These are phyloP conservation scores for Dendrolimus punctatus DNA, from an alignment of 1,140 invertebrate species.

Conservation along the genomic window DNA sequence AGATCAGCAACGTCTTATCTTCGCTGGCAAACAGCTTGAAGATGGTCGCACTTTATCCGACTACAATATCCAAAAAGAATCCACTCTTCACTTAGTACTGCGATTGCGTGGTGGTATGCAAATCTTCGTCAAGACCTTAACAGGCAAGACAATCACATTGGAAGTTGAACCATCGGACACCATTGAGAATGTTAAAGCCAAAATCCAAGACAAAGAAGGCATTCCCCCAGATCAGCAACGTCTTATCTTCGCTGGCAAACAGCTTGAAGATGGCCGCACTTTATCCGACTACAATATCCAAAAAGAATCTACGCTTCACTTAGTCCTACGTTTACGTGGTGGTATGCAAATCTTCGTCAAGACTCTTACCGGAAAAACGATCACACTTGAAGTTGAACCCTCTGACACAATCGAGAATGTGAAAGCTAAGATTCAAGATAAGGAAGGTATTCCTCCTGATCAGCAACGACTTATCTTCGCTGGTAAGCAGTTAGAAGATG, in stretches of 20 bases:
- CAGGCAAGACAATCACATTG: conserved; percentile 5
- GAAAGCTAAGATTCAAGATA: conserved; percentile 6
- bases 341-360: conserved; percentile 12
- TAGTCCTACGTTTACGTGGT: conserved; percentile 6
- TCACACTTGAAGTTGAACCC: conserved; percentile 5
- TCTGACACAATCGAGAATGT: conserved; percentile 10
- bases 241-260: conserved; percentile 9
- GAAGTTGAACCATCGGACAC: conserved; percentile 7
- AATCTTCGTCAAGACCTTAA: conserved; percentile 5
- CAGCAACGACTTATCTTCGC: conserved; percentile 10
- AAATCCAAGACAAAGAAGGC: conserved; percentile 7
- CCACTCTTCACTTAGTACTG: conserved; percentile 6
- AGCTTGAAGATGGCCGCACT: conserved; percentile 6
- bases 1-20: conserved; percentile 10
- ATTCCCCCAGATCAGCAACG: conserved; percentile 8
- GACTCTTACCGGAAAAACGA: conserved; percentile 6
- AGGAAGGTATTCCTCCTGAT: conserved; percentile 8
- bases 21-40: conserved; percentile 12
- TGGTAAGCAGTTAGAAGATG: conserved; percentile 9
- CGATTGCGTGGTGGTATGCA: conserved; percentile 12
- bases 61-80: conserved; percentile 12
- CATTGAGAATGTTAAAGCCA: conserved; percentile 7
- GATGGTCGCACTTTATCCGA: conserved; percentile 8
- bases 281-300: conserved; percentile 7
- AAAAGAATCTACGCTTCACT: conserved; percentile 4